A percentile compares a stretch with the other conserved stretches of the same genome.
Evolutionary conservation across 2,888 invertebrate genomes (phyloP).

Genomic region (Netelia fuscicornis): DNA sequence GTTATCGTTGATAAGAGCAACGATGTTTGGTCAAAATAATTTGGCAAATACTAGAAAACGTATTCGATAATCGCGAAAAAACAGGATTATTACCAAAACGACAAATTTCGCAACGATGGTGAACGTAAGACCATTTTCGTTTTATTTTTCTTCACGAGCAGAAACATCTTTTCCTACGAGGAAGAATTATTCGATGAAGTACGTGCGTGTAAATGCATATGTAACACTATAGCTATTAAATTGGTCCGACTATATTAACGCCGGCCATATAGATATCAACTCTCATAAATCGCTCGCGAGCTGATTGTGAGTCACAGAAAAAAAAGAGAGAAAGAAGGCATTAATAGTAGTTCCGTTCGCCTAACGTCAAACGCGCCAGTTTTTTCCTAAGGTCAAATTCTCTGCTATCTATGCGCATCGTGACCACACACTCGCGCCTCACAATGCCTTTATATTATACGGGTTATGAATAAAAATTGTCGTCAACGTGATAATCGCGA

Average conservation of each 20-base stretch:
- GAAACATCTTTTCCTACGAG: not conserved
- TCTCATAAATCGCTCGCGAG: conserved; percentile 25
- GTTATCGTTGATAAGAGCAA: no score
- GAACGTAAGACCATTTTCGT: no score
- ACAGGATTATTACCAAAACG: no score
- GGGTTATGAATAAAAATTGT: conserved; percentile 32
- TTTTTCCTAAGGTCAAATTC: conserved; percentile 28
- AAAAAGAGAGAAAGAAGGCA: no score
- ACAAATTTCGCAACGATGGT: no score
- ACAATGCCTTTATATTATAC: conserved; percentile 13
- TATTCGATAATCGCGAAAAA: no score
- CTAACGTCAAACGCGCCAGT: not conserved
- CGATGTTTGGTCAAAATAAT: no score
- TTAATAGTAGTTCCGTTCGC: no score
- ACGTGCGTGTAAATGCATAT: not conserved
- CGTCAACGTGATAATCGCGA: conserved; percentile 12
- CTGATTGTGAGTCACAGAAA: not conserved
- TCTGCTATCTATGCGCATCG: conserved; percentile 31
- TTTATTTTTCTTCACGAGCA: no score
- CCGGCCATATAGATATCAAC: conserved; percentile 33
- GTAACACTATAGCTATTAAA: no score
- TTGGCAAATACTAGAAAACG: no score
- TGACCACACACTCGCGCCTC: conserved; percentile 17
- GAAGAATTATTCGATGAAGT: not conserved
- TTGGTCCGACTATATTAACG: no score